Conservation (phyloP, 2,113 vertebrate genomes). For the Pagrus major region DNA sequence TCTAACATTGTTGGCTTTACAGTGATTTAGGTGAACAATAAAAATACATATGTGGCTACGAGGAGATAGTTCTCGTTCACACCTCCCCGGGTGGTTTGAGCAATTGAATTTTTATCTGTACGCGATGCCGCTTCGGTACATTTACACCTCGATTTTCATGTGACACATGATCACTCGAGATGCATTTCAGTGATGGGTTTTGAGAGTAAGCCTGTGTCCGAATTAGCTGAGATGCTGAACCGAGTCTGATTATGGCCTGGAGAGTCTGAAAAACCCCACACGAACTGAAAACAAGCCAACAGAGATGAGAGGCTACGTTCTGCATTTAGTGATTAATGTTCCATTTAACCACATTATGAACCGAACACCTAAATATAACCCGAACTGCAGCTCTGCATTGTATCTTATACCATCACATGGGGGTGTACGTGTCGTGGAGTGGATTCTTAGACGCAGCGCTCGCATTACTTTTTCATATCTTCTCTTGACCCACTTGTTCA, state of each 20-base stretch:
- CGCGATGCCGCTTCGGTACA: background rate
- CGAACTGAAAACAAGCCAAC: background rate
- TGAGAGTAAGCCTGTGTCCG: background rate
- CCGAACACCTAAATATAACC: conserved; percentile 49
- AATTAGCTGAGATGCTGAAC: conserved; percentile 18
- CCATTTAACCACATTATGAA: conserved; percentile 47
- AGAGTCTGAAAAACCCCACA: conserved; percentile 39
- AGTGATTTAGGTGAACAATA: background rate
- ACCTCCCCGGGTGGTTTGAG: background rate
- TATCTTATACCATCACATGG: conserved; percentile 21
- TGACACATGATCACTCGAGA: background rate
- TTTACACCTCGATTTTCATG: conserved; percentile 13
- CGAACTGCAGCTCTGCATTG: conserved; percentile 6
- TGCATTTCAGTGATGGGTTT: conserved; percentile 12
- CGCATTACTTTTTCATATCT: conserved; percentile 80
- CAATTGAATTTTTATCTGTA: background rate
- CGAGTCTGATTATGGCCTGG: conserved; percentile 15
- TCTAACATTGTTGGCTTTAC: background rate
- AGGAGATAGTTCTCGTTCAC: background rate
- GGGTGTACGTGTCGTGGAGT: background rate
- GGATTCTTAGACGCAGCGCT: conserved; percentile 40
- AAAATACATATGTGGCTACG: background rate
- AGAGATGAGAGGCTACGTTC: conserved; percentile 33
- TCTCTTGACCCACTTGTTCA: conserved; percentile 83
- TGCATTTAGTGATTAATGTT: conserved; percentile 46